phyloP scores from a whole-genome alignment of 2,113 vertebrate genomes.

The Capricornis sumatraensis region DNA sequence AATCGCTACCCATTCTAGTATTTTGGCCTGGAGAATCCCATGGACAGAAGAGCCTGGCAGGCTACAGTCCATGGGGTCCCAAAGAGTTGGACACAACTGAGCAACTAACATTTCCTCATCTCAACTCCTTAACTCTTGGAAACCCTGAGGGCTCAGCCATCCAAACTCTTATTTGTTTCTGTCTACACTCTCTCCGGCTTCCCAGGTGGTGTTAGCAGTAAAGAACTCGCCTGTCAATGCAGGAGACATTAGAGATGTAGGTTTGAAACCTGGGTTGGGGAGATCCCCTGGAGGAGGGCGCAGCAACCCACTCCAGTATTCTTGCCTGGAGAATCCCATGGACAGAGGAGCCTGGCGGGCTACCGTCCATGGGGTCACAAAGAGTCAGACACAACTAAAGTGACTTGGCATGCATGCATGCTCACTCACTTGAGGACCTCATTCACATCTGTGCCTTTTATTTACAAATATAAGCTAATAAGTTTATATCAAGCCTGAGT shows the following conservation, averaged over 20 bases:
- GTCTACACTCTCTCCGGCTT: fast-evolving
- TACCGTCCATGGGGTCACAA: background rate
- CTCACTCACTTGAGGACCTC: background rate
- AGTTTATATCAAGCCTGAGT: background rate
- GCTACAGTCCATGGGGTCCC: background rate
- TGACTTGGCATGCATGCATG: background rate
- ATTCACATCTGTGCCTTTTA: background rate
- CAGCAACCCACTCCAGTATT: background rate
- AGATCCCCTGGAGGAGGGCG: background rate
- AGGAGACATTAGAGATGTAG: background rate
- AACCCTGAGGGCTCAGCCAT: no score
- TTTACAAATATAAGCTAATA: background rate
- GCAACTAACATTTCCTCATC: background rate
- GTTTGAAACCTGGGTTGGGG: fast-evolving
- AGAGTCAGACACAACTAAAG: background rate
- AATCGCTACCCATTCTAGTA: background rate
- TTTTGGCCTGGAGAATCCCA: background rate
- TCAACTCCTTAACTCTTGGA: background rate
- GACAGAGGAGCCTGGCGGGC: background rate
- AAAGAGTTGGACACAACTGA: background rate
- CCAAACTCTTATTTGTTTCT: background rate
- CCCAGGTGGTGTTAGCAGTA: background rate
- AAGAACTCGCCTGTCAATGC: background rate
- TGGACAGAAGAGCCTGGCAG: background rate
- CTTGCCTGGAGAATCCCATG: background rate